A percentile compares a stretch with the other conserved stretches of the same genome.
These are phyloP conservation scores for Anguilla japonica DNA, from an alignment of 2,113 vertebrate genomes.

Conservation along the genomic window DNA sequence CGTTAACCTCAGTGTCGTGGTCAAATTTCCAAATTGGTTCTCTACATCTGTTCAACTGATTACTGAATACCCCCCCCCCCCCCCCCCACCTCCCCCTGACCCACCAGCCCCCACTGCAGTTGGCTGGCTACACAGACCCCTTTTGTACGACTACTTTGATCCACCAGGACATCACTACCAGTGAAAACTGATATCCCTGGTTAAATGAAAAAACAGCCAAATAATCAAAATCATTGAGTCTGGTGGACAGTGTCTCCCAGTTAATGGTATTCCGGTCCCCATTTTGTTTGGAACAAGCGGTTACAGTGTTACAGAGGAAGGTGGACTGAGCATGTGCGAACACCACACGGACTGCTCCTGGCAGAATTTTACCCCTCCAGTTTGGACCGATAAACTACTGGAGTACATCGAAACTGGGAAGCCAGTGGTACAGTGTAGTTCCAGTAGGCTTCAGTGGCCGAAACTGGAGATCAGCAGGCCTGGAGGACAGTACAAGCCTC, in stretches of 20 bases:
- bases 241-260: not conserved
- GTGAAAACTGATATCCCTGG: too few species aligned
- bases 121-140: too few species aligned
- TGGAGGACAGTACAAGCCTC: not conserved
- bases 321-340: not conserved
- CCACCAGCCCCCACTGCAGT: too few species aligned
- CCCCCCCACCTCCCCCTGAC: too few species aligned
- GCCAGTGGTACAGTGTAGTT: not conserved
- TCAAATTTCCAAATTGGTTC: too few species aligned
- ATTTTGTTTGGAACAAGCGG: not conserved
- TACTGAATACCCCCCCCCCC: too few species aligned
- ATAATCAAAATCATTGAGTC: too few species aligned
- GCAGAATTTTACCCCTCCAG: not conserved
- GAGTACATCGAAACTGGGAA: not conserved
- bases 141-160: too few species aligned
- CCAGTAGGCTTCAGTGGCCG: not conserved
- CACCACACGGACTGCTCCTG: not conserved
- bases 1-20: too few species aligned
- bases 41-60: too few species aligned
- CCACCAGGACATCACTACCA: too few species aligned
- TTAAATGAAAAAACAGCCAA: too few species aligned
- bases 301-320: not conserved
- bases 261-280: not conserved
- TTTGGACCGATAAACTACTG: not conserved
- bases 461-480: not conserved